Percentiles rank a stretch among this genome's conserved stretches.
Evolutionary conservation across 1,140 invertebrate species (phyloP).

Genomic region (Cyrtorhinus lividipennis): DNA sequence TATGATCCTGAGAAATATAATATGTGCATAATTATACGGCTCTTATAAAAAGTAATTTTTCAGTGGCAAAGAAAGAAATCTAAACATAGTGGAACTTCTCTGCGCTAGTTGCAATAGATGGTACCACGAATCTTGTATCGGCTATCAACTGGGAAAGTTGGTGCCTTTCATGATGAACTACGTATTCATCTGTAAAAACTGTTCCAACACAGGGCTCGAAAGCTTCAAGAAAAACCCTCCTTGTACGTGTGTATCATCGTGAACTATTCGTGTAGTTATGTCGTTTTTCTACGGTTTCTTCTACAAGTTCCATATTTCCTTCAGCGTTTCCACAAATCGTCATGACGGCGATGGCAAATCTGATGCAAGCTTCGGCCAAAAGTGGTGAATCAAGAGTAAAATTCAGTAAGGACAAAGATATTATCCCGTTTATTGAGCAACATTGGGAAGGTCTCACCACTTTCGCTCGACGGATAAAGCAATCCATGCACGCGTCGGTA

Average conservation of each 20-base stretch:
- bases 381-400: conserved; percentile 49
- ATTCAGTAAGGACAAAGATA: conserved; percentile 80
- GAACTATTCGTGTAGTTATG: too few relatives aligned
- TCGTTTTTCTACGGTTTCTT: too few relatives aligned
- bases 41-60: too few relatives aligned
- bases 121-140: conserved; percentile 87
- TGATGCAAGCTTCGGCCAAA: conserved; percentile 60
- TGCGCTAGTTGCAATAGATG: conserved; percentile 79
- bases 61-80: conserved; percentile 77
- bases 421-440: conserved; percentile 91
- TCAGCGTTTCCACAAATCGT: conserved; percentile 92
- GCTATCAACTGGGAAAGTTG: conserved; percentile 75
- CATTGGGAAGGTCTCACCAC: conserved; percentile 95
- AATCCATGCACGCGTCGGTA: conserved; percentile 70
- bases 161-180: conserved; percentile 95
- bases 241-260: too few relatives aligned
- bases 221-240: conserved; percentile 81
- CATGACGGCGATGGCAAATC: conserved; percentile 82
- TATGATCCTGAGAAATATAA: too few relatives aligned
- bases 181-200: conserved; percentile 90
- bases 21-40: too few relatives aligned
- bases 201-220: conserved; percentile 76
- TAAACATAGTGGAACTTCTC: conserved; percentile 76
- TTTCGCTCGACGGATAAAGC: conserved; percentile 76
- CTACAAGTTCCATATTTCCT: too few relatives aligned